phyloP scores from a whole-genome alignment of 2,797 vertebrate genomes.

The Prionace glauca region DNA sequence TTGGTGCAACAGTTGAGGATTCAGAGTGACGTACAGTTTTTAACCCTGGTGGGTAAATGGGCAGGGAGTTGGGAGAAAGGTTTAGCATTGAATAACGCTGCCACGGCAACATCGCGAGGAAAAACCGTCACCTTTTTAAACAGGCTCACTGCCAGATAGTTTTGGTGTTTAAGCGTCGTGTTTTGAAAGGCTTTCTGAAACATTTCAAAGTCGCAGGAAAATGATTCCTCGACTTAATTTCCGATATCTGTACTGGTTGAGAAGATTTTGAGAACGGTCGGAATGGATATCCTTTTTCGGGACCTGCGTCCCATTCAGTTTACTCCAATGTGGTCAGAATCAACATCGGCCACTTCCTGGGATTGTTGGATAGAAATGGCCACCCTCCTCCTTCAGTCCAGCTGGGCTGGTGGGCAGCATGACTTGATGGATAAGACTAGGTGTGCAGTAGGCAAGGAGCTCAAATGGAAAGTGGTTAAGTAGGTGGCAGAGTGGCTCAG shows the following conservation, averaged over 20 bases:
- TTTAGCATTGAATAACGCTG: neutral
- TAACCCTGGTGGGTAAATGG: neutral
- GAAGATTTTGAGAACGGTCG: neutral
- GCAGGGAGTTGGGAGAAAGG: neutral
- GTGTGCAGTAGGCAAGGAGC: constrained; percentile 17
- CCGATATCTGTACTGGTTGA: neutral
- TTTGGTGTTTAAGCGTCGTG: neutral
- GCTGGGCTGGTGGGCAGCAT: neutral
- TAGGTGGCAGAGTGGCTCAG: constrained; percentile 5
- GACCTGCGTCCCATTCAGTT: neutral
- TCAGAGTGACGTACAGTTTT: neutral
- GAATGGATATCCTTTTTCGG: neutral
- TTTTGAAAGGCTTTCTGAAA: neutral
- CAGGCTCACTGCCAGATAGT: neutral
- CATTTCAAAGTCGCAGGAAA: neutral
- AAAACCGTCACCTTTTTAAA: constrained; percentile 21
- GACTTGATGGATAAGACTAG: constrained; percentile 15
- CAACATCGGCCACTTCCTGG: constrained; percentile 13
- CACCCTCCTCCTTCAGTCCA: constrained; percentile 18
- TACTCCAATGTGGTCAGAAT: constrained; percentile 27
- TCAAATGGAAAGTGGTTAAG: constrained; percentile 37
- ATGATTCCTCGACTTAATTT: constrained; percentile 7
- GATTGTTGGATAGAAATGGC: neutral
- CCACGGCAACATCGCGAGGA: neutral
- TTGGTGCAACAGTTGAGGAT: neutral